Percentiles rank a stretch among this genome's conserved stretches.
Conservation (phyloP, 2,888 invertebrate genomes). For the Adelphocoris suturalis region DNA sequence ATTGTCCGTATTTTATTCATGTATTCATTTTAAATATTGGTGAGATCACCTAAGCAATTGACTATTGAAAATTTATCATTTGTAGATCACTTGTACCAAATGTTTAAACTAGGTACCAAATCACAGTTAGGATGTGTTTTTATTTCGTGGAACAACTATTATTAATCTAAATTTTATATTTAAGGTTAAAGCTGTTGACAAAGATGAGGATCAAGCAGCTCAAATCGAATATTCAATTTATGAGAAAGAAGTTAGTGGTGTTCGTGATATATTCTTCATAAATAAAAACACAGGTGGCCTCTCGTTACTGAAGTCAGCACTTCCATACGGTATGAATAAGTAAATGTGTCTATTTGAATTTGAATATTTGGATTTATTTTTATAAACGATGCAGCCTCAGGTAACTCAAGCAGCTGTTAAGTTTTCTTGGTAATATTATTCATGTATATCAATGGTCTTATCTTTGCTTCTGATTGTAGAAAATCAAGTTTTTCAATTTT, state of each 20-base stretch:
- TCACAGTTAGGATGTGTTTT: too few species aligned
- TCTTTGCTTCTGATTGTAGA: constrained; percentile 37
- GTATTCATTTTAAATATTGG: too few species aligned
- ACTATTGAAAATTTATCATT: too few species aligned
- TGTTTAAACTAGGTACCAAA: too few species aligned
- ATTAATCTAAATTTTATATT: background rate
- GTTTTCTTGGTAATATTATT: too few species aligned
- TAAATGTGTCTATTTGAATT: constrained; percentile 10
- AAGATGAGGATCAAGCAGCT: constrained; percentile 87
- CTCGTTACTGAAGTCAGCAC: constrained; percentile 83
- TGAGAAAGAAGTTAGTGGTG: constrained; percentile 83
- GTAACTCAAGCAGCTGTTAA: too few species aligned
- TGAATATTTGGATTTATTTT: background rate
- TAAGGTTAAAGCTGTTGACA: constrained; percentile 84
- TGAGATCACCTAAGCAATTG: too few species aligned
- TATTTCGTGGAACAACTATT: too few species aligned
- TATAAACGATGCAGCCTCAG: too few species aligned
- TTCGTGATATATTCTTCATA: constrained; percentile 86
- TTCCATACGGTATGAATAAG: constrained; percentile 79
- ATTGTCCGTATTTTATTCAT: too few species aligned
- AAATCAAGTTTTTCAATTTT: constrained; percentile 86
- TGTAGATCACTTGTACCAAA: too few species aligned
- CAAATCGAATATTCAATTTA: constrained; percentile 88
- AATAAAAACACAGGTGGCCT: constrained; percentile 88
- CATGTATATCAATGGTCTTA: too few species aligned